These are phyloP conservation scores for Acrobeloides nanus DNA, from an alignment of 2,888 invertebrate genomes.

Conservation along the genomic window DNA sequence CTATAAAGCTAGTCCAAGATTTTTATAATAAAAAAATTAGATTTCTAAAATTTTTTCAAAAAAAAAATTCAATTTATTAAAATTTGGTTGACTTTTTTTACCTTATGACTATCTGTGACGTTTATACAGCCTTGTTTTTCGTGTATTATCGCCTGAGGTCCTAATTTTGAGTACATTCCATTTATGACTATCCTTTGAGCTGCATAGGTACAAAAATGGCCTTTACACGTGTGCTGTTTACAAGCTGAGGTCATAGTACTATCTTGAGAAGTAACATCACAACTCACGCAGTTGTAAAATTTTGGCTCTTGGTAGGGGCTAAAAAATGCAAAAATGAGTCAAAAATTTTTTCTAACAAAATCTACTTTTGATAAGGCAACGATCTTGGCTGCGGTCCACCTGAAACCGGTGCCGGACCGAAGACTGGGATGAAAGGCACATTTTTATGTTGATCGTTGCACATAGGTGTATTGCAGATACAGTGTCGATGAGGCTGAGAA, in stretches of 20 bases:
- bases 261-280: conserved; percentile 45
- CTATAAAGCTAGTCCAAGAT: neutral
- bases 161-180: conserved; percentile 3
- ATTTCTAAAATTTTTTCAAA: neutral
- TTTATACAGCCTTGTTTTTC: conserved; percentile 51
- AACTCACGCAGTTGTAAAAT: conserved; percentile 39
- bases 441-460: conserved; percentile 24
- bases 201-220: conserved; percentile 48
- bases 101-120: conserved; percentile 39
- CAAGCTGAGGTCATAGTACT: conserved; percentile 41
- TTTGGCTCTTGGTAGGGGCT: conserved; percentile 21
- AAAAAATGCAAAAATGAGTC: conserved; percentile 1
- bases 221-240: conserved; percentile 37
- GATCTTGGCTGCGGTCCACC: conserved; percentile 24
- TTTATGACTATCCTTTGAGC: conserved; percentile 28
- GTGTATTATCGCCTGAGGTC: conserved; percentile 17
- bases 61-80: neutral
- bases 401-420: conserved; percentile 14
- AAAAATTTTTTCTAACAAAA: conserved; percentile 10
- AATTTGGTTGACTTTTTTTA: neutral
- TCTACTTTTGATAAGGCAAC: conserved; percentile 13
- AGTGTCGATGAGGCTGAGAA: conserved; percentile 37
- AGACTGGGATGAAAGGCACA: no score
- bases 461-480: conserved; percentile 40
- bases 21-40: neutral